Percentiles rank a stretch among this genome's conserved stretches.
Conservation (phyloP, 2,113 vertebrate genomes). For the Cryptomyrus ogoouensis region DNA sequence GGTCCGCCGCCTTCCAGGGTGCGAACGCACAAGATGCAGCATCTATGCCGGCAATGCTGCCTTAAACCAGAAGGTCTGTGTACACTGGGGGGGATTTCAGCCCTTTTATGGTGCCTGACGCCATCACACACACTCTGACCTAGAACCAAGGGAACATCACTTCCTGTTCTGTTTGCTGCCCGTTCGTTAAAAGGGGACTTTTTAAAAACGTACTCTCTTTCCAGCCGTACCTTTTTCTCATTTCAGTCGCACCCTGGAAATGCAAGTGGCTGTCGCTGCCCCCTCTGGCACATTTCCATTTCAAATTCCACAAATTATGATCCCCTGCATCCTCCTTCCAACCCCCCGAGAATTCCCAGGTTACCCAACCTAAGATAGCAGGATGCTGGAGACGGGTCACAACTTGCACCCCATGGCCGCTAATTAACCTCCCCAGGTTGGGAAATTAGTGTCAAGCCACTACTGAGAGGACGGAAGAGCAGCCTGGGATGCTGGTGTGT, state of each 20-base stretch:
- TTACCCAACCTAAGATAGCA: not conserved
- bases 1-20: not conserved
- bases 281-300: not conserved
- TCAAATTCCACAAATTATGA: not conserved
- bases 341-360: not conserved
- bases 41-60: not conserved
- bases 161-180: not conserved
- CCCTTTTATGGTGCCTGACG: not conserved
- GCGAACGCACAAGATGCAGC: not conserved
- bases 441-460: not conserved
- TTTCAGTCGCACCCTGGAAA: constrained; percentile 6
- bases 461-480: not conserved
- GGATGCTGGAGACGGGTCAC: not conserved
- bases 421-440: not conserved
- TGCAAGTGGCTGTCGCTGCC: not conserved
- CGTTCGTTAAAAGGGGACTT: not conserved
- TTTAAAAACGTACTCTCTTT: not conserved
- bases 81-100: not conserved
- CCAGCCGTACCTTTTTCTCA: not conserved
- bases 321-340: not conserved
- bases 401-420: not conserved
- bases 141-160: not conserved
- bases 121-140: not conserved
- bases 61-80: not conserved
- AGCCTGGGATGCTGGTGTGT: not conserved